Percentiles rank a stretch among this genome's conserved stretches.
Evolutionary conservation across 2,797 vertebrate species (phyloP).

Genomic region (Rhadinocentrus ornatus): DNA sequence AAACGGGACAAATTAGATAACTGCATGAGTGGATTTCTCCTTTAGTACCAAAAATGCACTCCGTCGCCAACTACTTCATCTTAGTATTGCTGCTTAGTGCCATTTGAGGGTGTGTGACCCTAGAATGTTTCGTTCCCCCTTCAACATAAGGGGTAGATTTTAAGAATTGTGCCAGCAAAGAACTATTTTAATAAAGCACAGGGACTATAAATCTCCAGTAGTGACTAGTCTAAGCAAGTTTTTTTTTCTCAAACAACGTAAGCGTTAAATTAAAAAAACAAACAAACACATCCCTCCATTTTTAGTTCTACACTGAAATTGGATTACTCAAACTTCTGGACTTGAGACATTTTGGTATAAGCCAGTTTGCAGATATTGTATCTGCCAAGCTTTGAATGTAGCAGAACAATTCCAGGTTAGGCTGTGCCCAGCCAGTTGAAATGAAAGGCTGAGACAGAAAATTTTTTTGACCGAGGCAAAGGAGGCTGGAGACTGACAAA

Average conservation of each 20-base stretch:
- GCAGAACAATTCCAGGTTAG: slow-evolving; percentile 26
- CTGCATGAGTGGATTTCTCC: not conserved
- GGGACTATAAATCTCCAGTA: not conserved
- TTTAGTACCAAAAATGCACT: not conserved
- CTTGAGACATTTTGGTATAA: slow-evolving; percentile 12
- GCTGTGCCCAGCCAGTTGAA: slow-evolving; percentile 26
- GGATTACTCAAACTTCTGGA: slow-evolving; percentile 7
- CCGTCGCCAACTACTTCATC: not conserved
- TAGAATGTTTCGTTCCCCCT: not conserved
- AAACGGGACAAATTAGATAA: not conserved
- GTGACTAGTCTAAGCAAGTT: not conserved
- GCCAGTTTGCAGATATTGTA: slow-evolving; percentile 8
- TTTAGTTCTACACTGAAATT: not conserved
- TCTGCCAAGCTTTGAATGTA: slow-evolving; percentile 30
- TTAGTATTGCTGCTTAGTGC: not conserved
- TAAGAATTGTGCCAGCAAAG: not conserved
- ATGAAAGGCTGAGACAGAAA: slow-evolving; percentile 36
- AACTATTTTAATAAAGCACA: not conserved
- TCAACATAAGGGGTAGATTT: not conserved
- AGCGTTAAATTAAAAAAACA: not conserved
- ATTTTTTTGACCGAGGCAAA: slow-evolving; percentile 12
- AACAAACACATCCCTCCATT: not conserved
- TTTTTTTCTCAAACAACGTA: not conserved
- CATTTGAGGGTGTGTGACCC: not conserved
- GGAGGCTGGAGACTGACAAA: slow-evolving; percentile 45